phyloP scores from a whole-genome alignment of 2,888 invertebrate genomes.

The Taenaris catops region DNA sequence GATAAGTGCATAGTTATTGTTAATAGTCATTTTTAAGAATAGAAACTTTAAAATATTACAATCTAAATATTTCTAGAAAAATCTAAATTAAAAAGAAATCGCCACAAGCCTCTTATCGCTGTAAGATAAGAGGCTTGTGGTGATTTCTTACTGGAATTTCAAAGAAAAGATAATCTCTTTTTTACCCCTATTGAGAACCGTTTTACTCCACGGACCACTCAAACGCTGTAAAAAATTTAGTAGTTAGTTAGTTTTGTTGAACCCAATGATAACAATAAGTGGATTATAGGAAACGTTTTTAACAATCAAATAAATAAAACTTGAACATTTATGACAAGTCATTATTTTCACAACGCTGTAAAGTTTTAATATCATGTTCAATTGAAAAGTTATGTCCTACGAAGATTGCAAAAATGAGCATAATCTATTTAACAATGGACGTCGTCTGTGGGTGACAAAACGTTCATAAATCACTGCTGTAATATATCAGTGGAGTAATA shows the following conservation, averaged over 20 bases:
- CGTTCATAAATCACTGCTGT: conserved; percentile 57
- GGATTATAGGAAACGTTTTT: conserved; percentile 7
- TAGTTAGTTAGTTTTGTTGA: background rate
- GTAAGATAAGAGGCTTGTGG: too few species aligned
- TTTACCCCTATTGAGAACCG: too few species aligned
- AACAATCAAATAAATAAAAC: conserved; percentile 3
- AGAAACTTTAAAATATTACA: too few species aligned
- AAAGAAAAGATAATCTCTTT: too few species aligned
- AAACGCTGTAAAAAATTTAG: conserved; percentile 3
- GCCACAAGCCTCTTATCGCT: too few species aligned
- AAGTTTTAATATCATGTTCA: conserved; percentile 6
- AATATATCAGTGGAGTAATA: conserved; percentile 53
- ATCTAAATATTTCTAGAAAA: too few species aligned
- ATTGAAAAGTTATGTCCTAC: conserved; percentile 9
- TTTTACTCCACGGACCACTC: background rate
- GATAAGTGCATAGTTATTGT: too few species aligned
- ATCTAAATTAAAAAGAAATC: too few species aligned
- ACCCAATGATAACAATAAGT: conserved; percentile 11
- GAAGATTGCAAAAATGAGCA: conserved; percentile 15
- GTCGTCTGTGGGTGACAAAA: conserved; percentile 48
- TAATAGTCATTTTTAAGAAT: too few species aligned
- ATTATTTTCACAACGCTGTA: too few species aligned
- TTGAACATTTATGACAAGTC: conserved; percentile 6
- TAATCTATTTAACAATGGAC: conserved; percentile 13
- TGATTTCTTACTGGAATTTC: too few species aligned